Conservation (phyloP, 2,797 vertebrate species). For the Thripadectes ignobilis region DNA sequence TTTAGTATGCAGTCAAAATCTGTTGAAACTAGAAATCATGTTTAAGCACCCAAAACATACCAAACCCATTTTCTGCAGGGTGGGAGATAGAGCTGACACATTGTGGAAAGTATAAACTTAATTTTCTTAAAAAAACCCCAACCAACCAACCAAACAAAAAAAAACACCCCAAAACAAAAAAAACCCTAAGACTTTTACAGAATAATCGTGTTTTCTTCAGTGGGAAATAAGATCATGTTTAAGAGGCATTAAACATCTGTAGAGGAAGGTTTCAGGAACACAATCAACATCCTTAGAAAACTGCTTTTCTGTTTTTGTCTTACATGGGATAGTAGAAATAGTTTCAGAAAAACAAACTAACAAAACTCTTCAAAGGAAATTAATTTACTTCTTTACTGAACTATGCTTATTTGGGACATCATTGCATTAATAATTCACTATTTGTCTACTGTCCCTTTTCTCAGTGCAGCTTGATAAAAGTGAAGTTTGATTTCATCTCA, state of each 20-base stretch:
- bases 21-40: neutral
- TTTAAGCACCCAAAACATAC: neutral
- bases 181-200: neutral
- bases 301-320: neutral
- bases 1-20: neutral
- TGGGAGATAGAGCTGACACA: neutral
- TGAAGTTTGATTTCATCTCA: neutral
- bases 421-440: neutral
- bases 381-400: neutral
- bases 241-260: neutral
- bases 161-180: too few species aligned
- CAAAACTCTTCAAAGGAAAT: neutral
- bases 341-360: neutral
- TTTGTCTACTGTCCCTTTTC: neutral
- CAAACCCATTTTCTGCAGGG: neutral
- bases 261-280: neutral
- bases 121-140: neutral
- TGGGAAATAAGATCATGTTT: neutral
- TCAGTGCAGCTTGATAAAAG: neutral
- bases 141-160: too few species aligned
- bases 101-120: neutral
- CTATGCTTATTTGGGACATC: neutral
- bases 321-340: neutral
- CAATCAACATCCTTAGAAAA: neutral
- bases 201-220: neutral